Percentiles rank a stretch among this genome's conserved stretches.
Evolutionary conservation across 2,113 vertebrate genomes (phyloP).

Genomic region (Phycodurus eques): DNA sequence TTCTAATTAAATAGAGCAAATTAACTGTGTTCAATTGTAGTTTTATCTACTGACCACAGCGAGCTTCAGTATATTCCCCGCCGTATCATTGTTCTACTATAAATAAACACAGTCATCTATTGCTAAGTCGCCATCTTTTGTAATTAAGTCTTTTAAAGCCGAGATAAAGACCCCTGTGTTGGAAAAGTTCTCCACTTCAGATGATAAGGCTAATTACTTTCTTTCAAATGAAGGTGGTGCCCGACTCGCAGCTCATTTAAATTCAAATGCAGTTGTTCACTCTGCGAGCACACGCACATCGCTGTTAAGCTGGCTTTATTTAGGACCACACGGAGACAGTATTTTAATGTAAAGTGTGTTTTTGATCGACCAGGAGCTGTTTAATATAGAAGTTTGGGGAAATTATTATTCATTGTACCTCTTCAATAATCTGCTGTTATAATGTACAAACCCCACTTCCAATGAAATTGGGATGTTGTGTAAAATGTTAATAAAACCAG

Average conservation of each 20-base stretch:
- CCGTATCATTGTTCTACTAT: slow-evolving; percentile 10
- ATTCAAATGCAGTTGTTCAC: slow-evolving; percentile 13
- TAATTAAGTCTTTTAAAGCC: slow-evolving; percentile 14
- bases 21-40: not conserved
- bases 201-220: slow-evolving; percentile 17
- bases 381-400: not conserved
- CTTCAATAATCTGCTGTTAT: not conserved
- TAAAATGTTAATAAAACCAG: too few relatives aligned
- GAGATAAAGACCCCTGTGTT: slow-evolving; percentile 15
- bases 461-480: too few relatives aligned
- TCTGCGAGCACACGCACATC: not conserved
- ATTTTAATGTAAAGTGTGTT: not conserved
- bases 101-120: slow-evolving; percentile 10
- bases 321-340: slow-evolving; percentile 2
- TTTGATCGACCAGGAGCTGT: not conserved
- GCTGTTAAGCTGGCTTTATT: slow-evolving; percentile 4
- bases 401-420: not conserved
- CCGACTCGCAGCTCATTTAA: slow-evolving; percentile 8
- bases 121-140: slow-evolving; percentile 13
- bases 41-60: slow-evolving; percentile 2
- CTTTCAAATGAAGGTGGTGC: slow-evolving; percentile 16
- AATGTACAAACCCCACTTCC: not conserved
- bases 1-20: slow-evolving; percentile 3
- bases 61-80: slow-evolving; percentile 4
- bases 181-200: slow-evolving; percentile 15